These are phyloP conservation scores for Schizopygopsis malacanthus DNA, from an alignment of 2,797 vertebrate genomes.

Conservation along the genomic window DNA sequence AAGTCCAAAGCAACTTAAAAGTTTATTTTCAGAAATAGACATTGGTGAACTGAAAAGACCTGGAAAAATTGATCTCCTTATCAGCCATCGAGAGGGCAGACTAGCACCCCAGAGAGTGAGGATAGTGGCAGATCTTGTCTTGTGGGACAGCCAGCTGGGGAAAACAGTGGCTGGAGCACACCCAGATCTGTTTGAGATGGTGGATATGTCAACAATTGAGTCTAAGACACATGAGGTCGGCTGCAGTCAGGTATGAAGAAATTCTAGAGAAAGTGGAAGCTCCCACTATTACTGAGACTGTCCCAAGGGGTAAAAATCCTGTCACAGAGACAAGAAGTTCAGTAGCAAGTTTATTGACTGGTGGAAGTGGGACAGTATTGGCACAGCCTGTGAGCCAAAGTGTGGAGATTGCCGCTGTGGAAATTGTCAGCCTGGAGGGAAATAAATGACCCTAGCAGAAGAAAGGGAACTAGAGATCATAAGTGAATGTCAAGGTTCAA, in stretches of 20 bases:
- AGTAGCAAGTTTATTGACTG: no score
- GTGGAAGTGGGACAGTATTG: no score
- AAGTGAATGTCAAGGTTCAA: no score
- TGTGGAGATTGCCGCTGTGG: no score
- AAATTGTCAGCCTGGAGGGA: no score
- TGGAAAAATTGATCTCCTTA: not conserved
- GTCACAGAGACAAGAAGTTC: no score
- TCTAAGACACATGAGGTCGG: not conserved
- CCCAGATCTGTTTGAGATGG: not conserved
- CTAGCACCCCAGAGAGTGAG: not conserved
- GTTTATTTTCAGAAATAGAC: not conserved
- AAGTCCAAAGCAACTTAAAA: not conserved
- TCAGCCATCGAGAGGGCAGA: not conserved
- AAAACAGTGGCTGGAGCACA: not conserved
- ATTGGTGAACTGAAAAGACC: not conserved
- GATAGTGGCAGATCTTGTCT: not conserved
- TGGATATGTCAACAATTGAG: not conserved
- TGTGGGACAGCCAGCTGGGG: not conserved
- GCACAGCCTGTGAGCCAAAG: no score
- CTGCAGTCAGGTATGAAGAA: not conserved
- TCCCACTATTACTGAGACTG: no score
- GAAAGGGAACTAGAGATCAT: no score
- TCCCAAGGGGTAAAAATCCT: no score
- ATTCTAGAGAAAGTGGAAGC: not conserved
- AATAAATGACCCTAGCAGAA: no score